These are phyloP conservation scores for Dasyprocta punctata DNA, from an alignment of 2,113 vertebrate species.

Conservation along the genomic window DNA sequence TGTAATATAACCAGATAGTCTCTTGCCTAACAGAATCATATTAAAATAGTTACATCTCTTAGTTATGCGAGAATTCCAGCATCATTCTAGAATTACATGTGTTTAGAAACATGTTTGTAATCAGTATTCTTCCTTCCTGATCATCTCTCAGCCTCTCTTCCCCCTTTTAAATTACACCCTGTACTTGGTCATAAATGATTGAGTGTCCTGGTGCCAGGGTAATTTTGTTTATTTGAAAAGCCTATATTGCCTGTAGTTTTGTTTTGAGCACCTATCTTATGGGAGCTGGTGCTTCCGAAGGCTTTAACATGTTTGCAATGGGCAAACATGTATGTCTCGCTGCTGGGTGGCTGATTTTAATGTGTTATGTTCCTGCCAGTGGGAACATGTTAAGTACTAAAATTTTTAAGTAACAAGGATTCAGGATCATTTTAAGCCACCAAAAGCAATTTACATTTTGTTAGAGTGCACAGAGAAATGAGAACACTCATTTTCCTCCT, in stretches of 20 bases:
- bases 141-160: background rate
- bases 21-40: slow-evolving; percentile 24
- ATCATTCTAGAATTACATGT: slow-evolving; percentile 38
- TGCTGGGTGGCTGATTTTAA: background rate
- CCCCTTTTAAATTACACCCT: slow-evolving; percentile 36
- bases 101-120: slow-evolving; percentile 34
- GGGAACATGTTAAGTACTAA: background rate
- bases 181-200: slow-evolving; percentile 36
- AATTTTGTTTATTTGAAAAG: slow-evolving; percentile 12
- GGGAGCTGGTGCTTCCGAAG: background rate
- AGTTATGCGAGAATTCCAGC: background rate
- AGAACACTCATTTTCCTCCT: background rate
- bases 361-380: background rate
- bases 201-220: background rate
- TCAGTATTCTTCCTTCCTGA: background rate
- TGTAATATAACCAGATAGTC: background rate
- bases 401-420: slow-evolving; percentile 47
- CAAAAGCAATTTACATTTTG: slow-evolving; percentile 49
- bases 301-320: background rate
- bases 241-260: background rate
- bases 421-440: slow-evolving; percentile 20
- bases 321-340: background rate
- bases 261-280: background rate
- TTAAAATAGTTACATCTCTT: slow-evolving; percentile 28
- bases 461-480: background rate